Evolutionary conservation across 1,140 invertebrate species (phyloP).

Genomic region (Pogonomyrmex barbatus): DNA sequence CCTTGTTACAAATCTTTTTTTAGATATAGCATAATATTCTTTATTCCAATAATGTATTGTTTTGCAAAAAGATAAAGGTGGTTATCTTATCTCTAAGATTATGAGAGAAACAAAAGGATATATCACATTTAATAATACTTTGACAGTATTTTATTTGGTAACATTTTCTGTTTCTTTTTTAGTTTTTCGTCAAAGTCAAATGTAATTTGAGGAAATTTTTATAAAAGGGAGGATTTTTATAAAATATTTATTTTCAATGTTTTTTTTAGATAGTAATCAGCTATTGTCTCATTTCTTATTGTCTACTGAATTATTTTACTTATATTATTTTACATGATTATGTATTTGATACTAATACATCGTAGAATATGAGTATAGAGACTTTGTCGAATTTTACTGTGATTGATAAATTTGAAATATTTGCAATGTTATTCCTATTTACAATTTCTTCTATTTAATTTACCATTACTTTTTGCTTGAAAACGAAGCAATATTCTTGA

Average conservation of each 20-base stretch:
- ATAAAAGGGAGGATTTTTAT: too few species aligned
- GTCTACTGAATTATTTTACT: not conserved
- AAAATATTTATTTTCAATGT: not conserved
- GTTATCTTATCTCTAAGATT: conserved; percentile 38
- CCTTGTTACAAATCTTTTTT: not conserved
- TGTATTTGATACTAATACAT: not conserved
- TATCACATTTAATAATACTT: not conserved
- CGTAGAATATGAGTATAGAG: not conserved
- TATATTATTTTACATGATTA: not conserved
- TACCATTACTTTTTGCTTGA: not conserved
- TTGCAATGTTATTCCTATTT: not conserved
- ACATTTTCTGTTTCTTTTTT: not conserved
- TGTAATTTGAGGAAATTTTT: not conserved
- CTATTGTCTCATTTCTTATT: not conserved
- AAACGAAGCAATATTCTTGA: not conserved
- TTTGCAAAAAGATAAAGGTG: not conserved
- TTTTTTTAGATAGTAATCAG: not conserved
- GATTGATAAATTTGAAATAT: conserved; percentile 21
- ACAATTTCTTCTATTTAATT: not conserved
- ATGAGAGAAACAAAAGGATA: not conserved
- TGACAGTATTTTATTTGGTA: conserved; percentile 1
- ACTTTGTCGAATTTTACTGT: not conserved
- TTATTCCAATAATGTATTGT: not conserved
- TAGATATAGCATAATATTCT: not conserved
- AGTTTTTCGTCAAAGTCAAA: conserved; percentile 4